phyloP scores from a whole-genome alignment of 64 coral and sea anemone genomes.

The Montipora sp. region DNA sequence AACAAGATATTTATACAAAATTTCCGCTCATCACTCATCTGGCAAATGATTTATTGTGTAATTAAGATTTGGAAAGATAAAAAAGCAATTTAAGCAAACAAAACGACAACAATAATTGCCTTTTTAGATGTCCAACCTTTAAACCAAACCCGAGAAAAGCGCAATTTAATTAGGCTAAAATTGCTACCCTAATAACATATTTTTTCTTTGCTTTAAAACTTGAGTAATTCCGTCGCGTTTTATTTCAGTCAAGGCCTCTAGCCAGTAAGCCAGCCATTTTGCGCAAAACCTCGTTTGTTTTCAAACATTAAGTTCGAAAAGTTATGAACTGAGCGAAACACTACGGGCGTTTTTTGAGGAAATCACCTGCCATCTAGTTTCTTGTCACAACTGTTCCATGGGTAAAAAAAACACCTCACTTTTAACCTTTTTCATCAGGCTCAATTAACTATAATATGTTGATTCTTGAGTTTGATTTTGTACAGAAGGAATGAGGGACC shows the following conservation, averaged over 20 bases:
- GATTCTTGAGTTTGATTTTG: no score
- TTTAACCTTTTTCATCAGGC: neutral
- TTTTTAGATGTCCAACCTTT: constrained; percentile 17
- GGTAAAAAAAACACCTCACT: neutral
- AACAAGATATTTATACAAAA: neutral
- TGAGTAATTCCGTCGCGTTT: neutral
- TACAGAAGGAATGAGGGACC: neutral
- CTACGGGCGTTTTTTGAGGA: neutral
- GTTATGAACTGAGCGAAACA: no score
- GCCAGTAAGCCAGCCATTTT: no score
- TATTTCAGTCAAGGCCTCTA: neutral
- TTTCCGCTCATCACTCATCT: neutral
- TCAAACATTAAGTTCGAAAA: no score
- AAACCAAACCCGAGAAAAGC: constrained; percentile 30
- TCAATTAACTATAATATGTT: neutral
- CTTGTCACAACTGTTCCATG: neutral
- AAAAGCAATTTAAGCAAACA: constrained; percentile 27
- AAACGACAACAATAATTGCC: constrained; percentile 5
- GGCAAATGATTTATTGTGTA: neutral
- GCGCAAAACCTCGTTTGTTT: no score
- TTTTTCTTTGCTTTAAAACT: constrained; percentile 17
- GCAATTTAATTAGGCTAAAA: constrained; percentile 44
- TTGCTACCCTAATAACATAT: neutral
- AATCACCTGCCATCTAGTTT: neutral
- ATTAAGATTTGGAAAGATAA: constrained; percentile 45